Evolutionary conservation across 1,140 invertebrate genomes (phyloP).

Genomic region (Brachionus plicatilis): DNA sequence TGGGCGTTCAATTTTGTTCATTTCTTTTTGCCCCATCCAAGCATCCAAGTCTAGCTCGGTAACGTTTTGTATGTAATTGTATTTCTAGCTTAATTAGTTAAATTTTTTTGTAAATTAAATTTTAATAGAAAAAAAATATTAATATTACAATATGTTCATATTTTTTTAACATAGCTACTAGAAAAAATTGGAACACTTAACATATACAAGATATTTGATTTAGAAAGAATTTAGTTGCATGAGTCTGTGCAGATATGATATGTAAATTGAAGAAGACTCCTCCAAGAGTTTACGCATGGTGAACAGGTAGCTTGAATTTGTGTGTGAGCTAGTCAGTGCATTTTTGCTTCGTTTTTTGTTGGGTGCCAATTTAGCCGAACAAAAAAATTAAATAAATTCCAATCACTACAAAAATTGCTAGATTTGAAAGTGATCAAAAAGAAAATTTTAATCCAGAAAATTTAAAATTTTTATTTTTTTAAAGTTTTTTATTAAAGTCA

Average conservation of each 20-base stretch:
- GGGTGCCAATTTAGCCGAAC: neutral
- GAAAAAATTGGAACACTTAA: slow-evolving; percentile 5
- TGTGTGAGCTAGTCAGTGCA: neutral
- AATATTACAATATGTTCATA: neutral
- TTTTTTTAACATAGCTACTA: neutral
- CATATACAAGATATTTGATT: slow-evolving; percentile 21
- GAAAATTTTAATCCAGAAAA: neutral
- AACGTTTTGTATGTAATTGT: neutral
- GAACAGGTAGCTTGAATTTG: neutral
- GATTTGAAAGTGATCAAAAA: neutral
- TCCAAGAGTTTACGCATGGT: neutral
- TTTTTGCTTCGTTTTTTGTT: neutral
- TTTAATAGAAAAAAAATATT: neutral
- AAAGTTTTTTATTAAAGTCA: neutral
- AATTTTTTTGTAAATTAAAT: neutral
- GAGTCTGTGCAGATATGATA: neutral
- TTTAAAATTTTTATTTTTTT: too few relatives aligned
- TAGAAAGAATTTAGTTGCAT: slow-evolving; percentile 6
- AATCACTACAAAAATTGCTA: neutral
- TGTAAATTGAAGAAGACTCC: neutral
- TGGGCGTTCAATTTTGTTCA: neutral
- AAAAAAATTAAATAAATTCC: neutral
- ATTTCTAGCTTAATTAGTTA: neutral
- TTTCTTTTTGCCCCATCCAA: neutral
- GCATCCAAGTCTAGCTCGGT: neutral